phyloP scores from a whole-genome alignment of 2,888 invertebrate genomes.

The Luffia ferchaultella region DNA sequence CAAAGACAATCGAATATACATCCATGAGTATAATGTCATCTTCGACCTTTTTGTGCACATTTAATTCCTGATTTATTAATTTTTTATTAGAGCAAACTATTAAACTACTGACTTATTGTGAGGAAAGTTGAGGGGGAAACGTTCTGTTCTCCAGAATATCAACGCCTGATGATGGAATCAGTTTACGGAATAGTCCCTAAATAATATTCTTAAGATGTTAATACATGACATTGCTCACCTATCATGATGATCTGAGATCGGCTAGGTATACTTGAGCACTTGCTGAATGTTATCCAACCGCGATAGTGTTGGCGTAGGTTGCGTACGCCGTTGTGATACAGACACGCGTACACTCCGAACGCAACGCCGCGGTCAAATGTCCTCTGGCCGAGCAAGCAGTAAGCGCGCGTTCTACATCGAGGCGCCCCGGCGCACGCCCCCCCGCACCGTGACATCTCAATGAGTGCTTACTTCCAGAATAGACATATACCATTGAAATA shows the following conservation, averaged over 20 bases:
- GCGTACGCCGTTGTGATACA: constrained; percentile 15
- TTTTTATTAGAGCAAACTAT: too few relatives aligned
- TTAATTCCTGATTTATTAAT: too few relatives aligned
- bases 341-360: background rate
- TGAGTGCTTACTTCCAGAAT: background rate
- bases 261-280: constrained; percentile 27
- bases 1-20: too few relatives aligned
- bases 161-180: too few relatives aligned
- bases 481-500: too few relatives aligned
- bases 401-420: background rate
- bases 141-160: too few relatives aligned
- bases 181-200: too few relatives aligned
- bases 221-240: constrained; percentile 43
- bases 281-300: constrained; percentile 43
- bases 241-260: constrained; percentile 38
- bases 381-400: background rate
- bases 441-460: background rate
- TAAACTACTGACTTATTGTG: too few relatives aligned
- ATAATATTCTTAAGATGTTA: too few relatives aligned
- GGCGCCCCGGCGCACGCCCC: background rate
- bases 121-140: too few relatives aligned
- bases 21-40: too few relatives aligned
- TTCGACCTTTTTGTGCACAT: too few relatives aligned
- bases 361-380: constrained; percentile 50
- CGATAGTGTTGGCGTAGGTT: constrained; percentile 62